Percentiles rank a stretch among this genome's conserved stretches.
These are phyloP conservation scores for Diplodus puntazzo DNA, from an alignment of 2,797 vertebrate species.

Conservation along the genomic window DNA sequence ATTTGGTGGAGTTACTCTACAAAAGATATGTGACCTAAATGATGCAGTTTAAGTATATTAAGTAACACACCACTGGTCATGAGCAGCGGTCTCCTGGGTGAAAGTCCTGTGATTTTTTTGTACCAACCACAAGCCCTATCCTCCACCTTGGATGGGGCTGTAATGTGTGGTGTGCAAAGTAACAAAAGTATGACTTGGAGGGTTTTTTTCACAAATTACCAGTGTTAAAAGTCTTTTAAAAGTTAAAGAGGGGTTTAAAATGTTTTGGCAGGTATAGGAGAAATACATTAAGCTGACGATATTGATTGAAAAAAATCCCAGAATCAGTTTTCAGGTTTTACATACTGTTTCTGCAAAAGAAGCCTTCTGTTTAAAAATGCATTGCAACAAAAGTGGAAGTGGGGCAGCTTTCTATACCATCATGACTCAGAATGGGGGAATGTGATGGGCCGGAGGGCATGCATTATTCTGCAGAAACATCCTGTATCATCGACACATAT, in stretches of 20 bases:
- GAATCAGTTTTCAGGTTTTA: not conserved
- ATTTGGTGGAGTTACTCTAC: too few relatives aligned
- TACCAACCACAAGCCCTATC: too few relatives aligned
- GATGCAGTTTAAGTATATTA: too few relatives aligned
- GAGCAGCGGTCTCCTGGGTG: too few relatives aligned
- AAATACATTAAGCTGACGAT: not conserved
- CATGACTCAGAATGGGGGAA: not conserved
- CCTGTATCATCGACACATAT: not conserved
- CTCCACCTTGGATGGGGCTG: too few relatives aligned
- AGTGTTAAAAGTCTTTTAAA: conserved; percentile 14
- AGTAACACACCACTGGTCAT: too few relatives aligned
- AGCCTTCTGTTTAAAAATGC: not conserved
- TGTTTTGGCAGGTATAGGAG: not conserved
- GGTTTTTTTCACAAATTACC: conserved; percentile 1
- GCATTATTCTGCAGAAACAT: not conserved
- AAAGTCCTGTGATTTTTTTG: too few relatives aligned
- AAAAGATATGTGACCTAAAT: too few relatives aligned
- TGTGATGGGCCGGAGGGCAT: not conserved
- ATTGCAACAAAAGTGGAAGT: not conserved
- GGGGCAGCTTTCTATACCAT: not conserved
- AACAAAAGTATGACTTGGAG: not conserved
- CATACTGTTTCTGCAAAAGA: not conserved
- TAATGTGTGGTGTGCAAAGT: not conserved
- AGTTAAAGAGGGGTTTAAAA: not conserved
- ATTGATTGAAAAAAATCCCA: not conserved